Evolutionary conservation across 2,113 vertebrate genomes (phyloP), one percentile per base, ranked within the genome.

Genomic region (Colossoma macropomum): DNA sequence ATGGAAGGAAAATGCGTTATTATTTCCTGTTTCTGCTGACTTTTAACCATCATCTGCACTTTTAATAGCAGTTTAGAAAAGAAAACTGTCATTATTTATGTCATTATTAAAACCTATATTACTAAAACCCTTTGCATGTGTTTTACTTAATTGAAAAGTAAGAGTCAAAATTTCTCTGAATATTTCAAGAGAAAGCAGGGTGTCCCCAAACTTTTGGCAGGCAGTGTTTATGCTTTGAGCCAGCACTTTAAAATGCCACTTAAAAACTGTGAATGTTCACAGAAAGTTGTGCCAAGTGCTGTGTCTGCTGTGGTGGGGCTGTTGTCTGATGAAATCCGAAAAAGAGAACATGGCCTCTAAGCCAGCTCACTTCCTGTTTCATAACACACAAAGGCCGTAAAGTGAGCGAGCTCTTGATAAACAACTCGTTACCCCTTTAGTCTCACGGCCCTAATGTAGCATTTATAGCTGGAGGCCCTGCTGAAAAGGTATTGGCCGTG

Each of bases 301-400:
- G 6, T n/a, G 16, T 48, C 48, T 52, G 30, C 59, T 68, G 60
- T 72, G 66, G 74, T 77, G 32, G 60, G 80, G 73, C 60, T 75
- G 65, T 16, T 70, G 19, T 56, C 41, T 75, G 77, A 80, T 63
- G 79, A 81, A 84, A 81, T 84, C 50, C 79, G 41, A 91, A 89
- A 90, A 86, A 90, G 92, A 92, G 93, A 94, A 93, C 90, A 86
- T 69, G 87, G 87, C 79, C 70, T 85, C 8, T 81, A 69, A 90
- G 87, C 90, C 92, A 92, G 82, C 92, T 92, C 91, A 94, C 94
- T 93, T 96, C 95, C 92, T 95, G 93, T 91, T 95, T 92, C 89
- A 85, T 86, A 89, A 94, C 85, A 23, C 73, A 69, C 41, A 73
- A 87, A 86, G 6, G 77, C 84, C 10, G 28, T 30, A 66, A 60